Conservation (phyloP, 2,888 invertebrate species). For the Ectemnius continuus region DNA sequence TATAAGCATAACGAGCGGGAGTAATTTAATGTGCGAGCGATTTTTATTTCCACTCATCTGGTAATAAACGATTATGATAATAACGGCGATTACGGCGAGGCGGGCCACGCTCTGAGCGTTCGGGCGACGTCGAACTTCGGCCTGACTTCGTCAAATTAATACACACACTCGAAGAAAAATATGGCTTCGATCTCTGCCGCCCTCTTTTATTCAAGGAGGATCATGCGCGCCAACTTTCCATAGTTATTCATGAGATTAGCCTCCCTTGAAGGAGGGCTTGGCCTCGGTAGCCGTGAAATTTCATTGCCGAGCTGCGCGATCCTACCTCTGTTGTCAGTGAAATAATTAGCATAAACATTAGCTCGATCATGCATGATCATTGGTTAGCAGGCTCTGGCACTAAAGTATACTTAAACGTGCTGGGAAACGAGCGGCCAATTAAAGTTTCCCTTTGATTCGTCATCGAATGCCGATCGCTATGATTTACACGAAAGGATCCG, state of each 20-base stretch:
- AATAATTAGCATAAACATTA: neutral
- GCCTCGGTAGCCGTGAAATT: conserved; percentile 10
- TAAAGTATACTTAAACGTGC: neutral
- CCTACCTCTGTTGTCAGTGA: neutral
- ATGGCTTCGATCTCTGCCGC: conserved; percentile 4
- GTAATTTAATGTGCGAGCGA: conserved; percentile 56
- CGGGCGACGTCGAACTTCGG: conserved; percentile 33
- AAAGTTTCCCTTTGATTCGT: too few relatives aligned
- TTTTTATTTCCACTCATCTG: conserved; percentile 66
- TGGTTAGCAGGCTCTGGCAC: neutral
- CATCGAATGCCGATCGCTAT: too few relatives aligned
- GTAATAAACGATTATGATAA: conserved; percentile 69
- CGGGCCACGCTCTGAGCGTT: conserved; percentile 18
- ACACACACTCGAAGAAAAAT: conserved; percentile 29
- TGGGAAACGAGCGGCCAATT: too few relatives aligned
- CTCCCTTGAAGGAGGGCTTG: neutral
- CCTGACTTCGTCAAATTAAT: conserved; percentile 24
- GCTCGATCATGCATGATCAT: neutral
- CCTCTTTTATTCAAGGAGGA: too few relatives aligned
- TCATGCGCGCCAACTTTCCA: too few relatives aligned
- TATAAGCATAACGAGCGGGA: conserved; percentile 35
- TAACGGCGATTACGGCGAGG: conserved; percentile 64
- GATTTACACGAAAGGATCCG: too few relatives aligned
- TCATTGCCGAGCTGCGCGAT: neutral
- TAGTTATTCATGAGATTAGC: neutral